Evolutionary conservation across 2,113 vertebrate genomes (phyloP).

Genomic region (Pionites leucogaster): DNA sequence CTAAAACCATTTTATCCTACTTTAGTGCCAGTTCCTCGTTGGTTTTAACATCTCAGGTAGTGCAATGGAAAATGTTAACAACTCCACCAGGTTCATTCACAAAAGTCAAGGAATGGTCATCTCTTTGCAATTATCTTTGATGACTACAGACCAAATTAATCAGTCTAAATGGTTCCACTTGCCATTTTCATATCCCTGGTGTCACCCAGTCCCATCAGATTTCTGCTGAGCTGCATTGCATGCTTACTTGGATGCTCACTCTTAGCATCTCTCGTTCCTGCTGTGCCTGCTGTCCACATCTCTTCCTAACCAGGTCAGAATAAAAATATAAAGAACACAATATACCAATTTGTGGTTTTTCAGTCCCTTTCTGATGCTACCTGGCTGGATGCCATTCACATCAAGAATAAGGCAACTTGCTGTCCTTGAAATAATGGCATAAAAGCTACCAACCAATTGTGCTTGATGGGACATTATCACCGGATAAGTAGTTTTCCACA

Average conservation of each 20-base stretch:
- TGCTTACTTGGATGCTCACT: background rate
- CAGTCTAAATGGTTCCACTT: background rate
- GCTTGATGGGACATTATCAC: conserved; percentile 38
- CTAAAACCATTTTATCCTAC: background rate
- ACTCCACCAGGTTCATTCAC: background rate
- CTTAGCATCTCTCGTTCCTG: background rate
- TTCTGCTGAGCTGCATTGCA: background rate
- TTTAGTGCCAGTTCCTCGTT: background rate
- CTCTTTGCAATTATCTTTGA: background rate
- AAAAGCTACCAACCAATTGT: conserved; percentile 41
- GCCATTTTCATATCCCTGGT: background rate
- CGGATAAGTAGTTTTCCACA: conserved; percentile 43
- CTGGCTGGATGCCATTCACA: conserved; percentile 30
- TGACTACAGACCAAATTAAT: background rate
- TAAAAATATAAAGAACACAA: background rate
- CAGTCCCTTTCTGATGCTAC: conserved; percentile 3
- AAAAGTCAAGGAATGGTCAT: background rate
- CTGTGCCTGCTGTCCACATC: background rate
- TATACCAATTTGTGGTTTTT: conserved; percentile 11
- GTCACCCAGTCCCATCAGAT: background rate
- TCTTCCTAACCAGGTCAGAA: conserved; percentile 8
- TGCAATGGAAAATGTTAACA: background rate
- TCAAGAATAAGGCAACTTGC: conserved; percentile 37
- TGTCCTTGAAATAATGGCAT: conserved; percentile 43
- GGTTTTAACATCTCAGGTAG: background rate